Evolutionary conservation across 2,888 invertebrate genomes (phyloP).

Genomic region (Auanema freiburgensis): DNA sequence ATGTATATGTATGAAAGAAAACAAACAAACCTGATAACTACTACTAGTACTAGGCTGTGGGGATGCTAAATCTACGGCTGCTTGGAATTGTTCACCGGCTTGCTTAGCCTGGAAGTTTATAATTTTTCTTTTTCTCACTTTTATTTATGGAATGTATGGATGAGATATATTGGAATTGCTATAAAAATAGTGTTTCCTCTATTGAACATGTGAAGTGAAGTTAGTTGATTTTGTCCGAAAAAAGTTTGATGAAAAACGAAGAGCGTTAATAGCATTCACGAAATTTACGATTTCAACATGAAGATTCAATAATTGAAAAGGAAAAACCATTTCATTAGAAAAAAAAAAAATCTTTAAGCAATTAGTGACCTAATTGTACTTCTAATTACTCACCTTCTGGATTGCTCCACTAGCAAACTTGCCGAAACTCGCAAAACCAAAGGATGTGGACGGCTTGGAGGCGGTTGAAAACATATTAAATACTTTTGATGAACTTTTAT

Average conservation of each 20-base stretch:
- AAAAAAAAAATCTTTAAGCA: not conserved
- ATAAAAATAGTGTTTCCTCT: not conserved
- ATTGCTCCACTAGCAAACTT: conserved; percentile 58
- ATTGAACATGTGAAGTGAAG: no score
- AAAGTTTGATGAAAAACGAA: not conserved
- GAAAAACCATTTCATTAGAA: not conserved
- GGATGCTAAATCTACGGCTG: conserved; percentile 48
- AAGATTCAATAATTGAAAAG: conserved; percentile 1
- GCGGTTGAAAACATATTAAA: no score
- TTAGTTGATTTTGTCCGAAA: no score
- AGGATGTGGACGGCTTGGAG: conserved; percentile 18
- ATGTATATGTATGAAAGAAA: no score
- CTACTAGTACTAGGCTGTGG: conserved; percentile 1
- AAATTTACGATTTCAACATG: not conserved
- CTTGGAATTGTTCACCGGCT: conserved; percentile 55
- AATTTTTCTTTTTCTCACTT: conserved; percentile 9
- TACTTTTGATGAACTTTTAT: no score
- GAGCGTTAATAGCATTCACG: not conserved
- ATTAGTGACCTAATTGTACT: conserved; percentile 1
- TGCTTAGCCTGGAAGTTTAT: conserved; percentile 56
- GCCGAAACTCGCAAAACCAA: conserved; percentile 55
- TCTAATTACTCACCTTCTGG: conserved; percentile 38
- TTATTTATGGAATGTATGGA: not conserved
- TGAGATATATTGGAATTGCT: not conserved
- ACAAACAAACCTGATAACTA: not conserved